Evolutionary conservation across 2,113 vertebrate species (phyloP).

Genomic region (Sisor rabdophorus): DNA sequence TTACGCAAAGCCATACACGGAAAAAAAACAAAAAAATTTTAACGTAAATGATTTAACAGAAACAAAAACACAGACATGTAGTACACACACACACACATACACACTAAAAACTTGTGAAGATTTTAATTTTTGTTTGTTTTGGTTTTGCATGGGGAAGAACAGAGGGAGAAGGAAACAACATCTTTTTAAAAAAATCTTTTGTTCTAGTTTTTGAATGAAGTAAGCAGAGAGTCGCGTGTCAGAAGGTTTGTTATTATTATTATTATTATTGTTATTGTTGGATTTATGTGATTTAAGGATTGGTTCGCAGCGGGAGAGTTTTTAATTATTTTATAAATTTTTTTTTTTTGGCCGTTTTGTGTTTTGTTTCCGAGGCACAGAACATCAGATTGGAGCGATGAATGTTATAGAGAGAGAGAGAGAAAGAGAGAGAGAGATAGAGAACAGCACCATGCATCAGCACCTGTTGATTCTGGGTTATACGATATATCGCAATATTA

Average conservation of each 20-base stretch:
- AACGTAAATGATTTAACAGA: slow-evolving; percentile 62
- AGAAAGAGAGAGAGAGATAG: slow-evolving; percentile 21
- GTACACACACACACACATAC: slow-evolving; percentile 36
- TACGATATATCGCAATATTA: slow-evolving; percentile 23
- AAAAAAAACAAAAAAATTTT: slow-evolving; percentile 61
- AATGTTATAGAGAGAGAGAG: slow-evolving; percentile 39
- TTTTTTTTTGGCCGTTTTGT: slow-evolving; percentile 63
- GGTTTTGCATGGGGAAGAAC: slow-evolving; percentile 70
- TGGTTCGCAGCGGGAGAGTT: slow-evolving; percentile 57
- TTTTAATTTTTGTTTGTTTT: slow-evolving; percentile 57
- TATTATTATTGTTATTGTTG: slow-evolving; percentile 67
- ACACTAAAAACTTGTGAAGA: slow-evolving; percentile 63
- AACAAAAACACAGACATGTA: slow-evolving; percentile 53
- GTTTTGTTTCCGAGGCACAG: slow-evolving; percentile 45
- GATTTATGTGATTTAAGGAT: slow-evolving; percentile 70
- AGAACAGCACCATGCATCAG: slow-evolving; percentile 1
- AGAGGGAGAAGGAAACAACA: slow-evolving; percentile 52
- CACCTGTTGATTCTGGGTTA: slow-evolving; percentile 2
- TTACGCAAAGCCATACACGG: slow-evolving; percentile 77
- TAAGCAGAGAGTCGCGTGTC: slow-evolving; percentile 56
- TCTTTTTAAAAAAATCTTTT: slow-evolving; percentile 59
- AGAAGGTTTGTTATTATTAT: slow-evolving; percentile 68
- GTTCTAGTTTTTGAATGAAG: slow-evolving; percentile 56
- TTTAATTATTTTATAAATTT: too few relatives aligned
- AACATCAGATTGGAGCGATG: slow-evolving; percentile 42